These are phyloP conservation scores for Rhombomys opimus DNA, from an alignment of 2,113 vertebrate species.

Conservation along the genomic window DNA sequence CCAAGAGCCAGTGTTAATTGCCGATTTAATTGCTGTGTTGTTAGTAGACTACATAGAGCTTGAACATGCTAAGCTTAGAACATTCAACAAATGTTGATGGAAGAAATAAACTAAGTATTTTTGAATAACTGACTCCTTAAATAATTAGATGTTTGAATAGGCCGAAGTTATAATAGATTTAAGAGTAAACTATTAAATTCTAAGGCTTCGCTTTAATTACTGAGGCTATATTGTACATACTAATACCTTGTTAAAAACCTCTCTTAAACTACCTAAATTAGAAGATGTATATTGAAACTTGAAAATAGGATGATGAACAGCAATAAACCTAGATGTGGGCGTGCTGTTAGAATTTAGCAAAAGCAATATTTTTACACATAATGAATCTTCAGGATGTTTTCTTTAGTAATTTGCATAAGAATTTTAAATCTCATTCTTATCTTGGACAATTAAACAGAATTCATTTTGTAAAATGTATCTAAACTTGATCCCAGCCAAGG, in stretches of 20 bases:
- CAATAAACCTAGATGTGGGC: slow-evolving; percentile 39
- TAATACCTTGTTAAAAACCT: neutral
- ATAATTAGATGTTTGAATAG: neutral
- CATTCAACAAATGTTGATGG: neutral
- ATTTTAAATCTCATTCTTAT: slow-evolving; percentile 63
- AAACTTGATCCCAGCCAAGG: neutral
- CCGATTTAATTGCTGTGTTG: neutral
- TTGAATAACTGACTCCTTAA: neutral
- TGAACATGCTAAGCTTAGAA: neutral
- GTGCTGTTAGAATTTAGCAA: slow-evolving; percentile 4
- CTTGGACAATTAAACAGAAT: slow-evolving; percentile 47
- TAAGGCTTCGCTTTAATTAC: slow-evolving; percentile 49
- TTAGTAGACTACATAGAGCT: neutral
- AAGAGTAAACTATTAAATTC: neutral
- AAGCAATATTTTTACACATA: slow-evolving; percentile 57
- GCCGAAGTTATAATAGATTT: neutral
- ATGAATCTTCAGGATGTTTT: slow-evolving; percentile 50
- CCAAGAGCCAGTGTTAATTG: neutral
- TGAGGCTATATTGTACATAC: neutral
- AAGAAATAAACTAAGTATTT: neutral
- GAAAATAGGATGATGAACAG: neutral
- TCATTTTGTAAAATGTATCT: slow-evolving; percentile 51
- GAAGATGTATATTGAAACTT: slow-evolving; percentile 33
- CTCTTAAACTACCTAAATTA: neutral
- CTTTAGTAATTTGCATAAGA: slow-evolving; percentile 60